Evolutionary conservation across 2,888 invertebrate genomes (phyloP).

Genomic region (Campoletis raptor): DNA sequence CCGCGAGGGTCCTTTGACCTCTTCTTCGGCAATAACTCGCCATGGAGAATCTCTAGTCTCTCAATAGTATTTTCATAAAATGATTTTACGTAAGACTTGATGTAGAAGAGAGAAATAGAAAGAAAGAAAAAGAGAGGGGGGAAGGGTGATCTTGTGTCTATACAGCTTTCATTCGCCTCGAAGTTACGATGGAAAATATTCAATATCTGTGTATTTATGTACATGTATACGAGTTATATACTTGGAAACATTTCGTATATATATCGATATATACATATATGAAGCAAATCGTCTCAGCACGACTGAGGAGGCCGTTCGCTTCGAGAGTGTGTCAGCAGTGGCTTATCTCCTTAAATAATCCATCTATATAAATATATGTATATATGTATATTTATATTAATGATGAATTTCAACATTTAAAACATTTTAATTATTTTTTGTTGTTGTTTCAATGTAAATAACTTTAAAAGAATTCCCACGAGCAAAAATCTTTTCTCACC

Average conservation of each 20-base stretch:
- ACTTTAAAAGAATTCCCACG: background rate
- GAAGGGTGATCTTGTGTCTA: slow-evolving; percentile 22
- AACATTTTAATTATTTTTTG: slow-evolving; percentile 8
- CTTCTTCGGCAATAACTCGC: slow-evolving; percentile 55
- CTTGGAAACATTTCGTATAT: background rate
- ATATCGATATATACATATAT: slow-evolving; percentile 8
- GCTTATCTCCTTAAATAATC: slow-evolving; percentile 45
- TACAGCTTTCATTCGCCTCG: slow-evolving; percentile 17
- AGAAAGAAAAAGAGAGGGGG: background rate
- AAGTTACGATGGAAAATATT: slow-evolving; percentile 33
- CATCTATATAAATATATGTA: slow-evolving; percentile 11
- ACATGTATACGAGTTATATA: background rate
- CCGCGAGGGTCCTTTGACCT: slow-evolving; percentile 60
- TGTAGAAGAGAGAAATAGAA: background rate
- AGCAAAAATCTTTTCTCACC: background rate
- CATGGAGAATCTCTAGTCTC: slow-evolving; percentile 34
- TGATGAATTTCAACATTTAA: background rate
- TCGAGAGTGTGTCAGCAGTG: slow-evolving; percentile 63
- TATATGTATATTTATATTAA: background rate
- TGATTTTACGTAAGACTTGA: slow-evolving; percentile 62
- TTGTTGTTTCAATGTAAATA: background rate
- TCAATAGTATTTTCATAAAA: slow-evolving; percentile 59
- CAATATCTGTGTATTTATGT: slow-evolving; percentile 6
- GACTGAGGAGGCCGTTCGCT: slow-evolving; percentile 52
- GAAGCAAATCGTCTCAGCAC: slow-evolving; percentile 51